Percentiles rank a stretch among this genome's conserved stretches.
phyloP scores from a whole-genome alignment of 2,113 vertebrate species.

The Petroica traversi region DNA sequence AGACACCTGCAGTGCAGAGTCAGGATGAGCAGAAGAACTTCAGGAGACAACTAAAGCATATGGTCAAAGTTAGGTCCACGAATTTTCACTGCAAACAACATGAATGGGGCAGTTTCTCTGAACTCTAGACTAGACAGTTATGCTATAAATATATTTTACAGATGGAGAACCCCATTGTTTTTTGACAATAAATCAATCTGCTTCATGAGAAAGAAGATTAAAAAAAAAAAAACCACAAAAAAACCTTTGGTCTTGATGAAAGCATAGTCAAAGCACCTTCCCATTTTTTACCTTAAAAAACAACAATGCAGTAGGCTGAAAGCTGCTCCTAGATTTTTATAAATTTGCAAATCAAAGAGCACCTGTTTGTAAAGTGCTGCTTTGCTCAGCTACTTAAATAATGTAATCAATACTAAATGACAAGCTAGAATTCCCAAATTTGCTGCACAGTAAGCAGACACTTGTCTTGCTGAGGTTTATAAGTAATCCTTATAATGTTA shows the following conservation, averaged over 20 bases:
- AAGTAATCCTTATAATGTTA: conserved; percentile 20
- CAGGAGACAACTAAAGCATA: background rate
- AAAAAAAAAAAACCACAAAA: background rate
- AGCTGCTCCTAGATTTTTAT: conserved; percentile 8
- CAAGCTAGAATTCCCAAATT: conserved; percentile 8
- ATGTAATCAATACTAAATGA: conserved; percentile 37
- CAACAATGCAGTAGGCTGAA: background rate
- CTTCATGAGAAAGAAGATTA: background rate
- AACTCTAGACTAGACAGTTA: background rate
- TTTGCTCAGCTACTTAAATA: conserved; percentile 66
- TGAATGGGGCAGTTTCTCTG: background rate
- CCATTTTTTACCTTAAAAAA: conserved; percentile 13
- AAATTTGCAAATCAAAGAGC: conserved; percentile 67
- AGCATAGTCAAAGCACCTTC: conserved; percentile 33
- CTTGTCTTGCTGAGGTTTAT: conserved; percentile 33
- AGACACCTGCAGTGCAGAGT: background rate
- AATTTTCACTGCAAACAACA: background rate
- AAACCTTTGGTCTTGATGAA: background rate
- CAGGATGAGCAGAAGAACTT: background rate
- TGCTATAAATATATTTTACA: background rate
- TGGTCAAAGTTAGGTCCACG: background rate
- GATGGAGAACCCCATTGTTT: background rate
- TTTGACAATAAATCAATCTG: background rate
- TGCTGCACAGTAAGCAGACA: conserved; percentile 32
- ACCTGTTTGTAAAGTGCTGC: conserved; percentile 63